Percentiles rank a stretch among this genome's conserved stretches.
Evolutionary conservation across 2,797 vertebrate genomes (phyloP).

Genomic region (Ispidina picta): DNA sequence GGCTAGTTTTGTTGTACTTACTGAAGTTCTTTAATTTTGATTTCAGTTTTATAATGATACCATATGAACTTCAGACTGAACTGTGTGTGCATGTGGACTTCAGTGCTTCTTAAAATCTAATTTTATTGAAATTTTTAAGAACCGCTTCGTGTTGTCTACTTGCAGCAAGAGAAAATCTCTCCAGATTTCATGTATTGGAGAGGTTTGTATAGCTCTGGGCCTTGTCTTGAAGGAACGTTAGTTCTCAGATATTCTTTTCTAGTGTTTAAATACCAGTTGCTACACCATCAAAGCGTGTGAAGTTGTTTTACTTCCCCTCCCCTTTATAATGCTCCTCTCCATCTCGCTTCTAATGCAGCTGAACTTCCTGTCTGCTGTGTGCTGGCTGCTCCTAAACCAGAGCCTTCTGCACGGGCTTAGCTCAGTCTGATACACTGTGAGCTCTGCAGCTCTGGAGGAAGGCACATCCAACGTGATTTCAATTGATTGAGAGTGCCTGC

Average conservation of each 20-base stretch:
- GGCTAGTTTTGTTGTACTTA: background rate
- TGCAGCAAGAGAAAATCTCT: background rate
- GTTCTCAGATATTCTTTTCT: background rate
- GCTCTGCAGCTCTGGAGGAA: background rate
- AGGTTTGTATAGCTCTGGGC: background rate
- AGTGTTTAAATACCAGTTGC: background rate
- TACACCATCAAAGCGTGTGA: background rate
- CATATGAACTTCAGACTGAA: background rate
- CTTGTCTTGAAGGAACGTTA: background rate
- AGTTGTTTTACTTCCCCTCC: constrained; percentile 3
- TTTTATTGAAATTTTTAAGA: background rate
- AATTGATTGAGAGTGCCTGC: background rate
- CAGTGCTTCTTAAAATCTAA: background rate
- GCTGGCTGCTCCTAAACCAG: constrained; percentile 26
- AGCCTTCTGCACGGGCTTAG: background rate
- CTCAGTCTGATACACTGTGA: rapidly evolving
- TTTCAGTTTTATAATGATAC: background rate
- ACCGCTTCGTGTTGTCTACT: background rate
- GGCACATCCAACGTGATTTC: background rate
- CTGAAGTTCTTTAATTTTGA: background rate
- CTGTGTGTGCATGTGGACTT: background rate
- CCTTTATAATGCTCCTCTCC: background rate
- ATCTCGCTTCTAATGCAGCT: background rate
- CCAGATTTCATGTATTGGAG: background rate
- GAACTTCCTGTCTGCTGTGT: constrained; percentile 48